Conservation (phyloP, 2,888 invertebrate genomes). For the Belgica antarctica region DNA sequence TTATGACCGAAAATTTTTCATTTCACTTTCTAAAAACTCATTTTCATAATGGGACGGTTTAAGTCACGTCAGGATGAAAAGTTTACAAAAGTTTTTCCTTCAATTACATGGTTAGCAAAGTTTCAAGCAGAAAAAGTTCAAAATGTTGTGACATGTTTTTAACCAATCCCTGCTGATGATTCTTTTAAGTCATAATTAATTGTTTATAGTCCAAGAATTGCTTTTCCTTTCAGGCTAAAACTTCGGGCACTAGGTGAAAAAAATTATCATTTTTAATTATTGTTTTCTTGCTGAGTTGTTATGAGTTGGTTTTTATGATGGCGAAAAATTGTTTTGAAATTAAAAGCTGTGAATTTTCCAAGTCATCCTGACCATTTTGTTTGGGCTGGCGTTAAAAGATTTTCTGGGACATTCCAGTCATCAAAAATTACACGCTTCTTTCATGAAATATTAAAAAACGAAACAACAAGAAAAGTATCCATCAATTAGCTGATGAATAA, state of each 20-base stretch:
- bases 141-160: no score
- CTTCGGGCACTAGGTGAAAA: not conserved
- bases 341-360: not conserved
- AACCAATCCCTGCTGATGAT: not conserved
- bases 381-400: not conserved
- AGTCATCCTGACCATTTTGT: no score
- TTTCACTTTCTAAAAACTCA: not conserved
- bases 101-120: no score
- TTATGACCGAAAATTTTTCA: not conserved
- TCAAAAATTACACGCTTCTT: conserved; percentile 19
- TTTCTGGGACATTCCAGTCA: conserved; percentile 28
- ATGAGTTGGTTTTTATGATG: not conserved
- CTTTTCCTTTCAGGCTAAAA: not conserved
- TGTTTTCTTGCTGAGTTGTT: not conserved
- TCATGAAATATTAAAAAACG: conserved; percentile 29
- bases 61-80: no score
- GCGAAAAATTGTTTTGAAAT: not conserved
- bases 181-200: not conserved
- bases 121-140: no score
- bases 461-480: no score
- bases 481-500: conserved; percentile 20
- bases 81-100: no score
- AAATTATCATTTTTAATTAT: not conserved
- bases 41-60: no score
- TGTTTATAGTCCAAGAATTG: not conserved